phyloP scores from a whole-genome alignment of 2,113 vertebrate species.

The Acanthochromis polyacanthus region DNA sequence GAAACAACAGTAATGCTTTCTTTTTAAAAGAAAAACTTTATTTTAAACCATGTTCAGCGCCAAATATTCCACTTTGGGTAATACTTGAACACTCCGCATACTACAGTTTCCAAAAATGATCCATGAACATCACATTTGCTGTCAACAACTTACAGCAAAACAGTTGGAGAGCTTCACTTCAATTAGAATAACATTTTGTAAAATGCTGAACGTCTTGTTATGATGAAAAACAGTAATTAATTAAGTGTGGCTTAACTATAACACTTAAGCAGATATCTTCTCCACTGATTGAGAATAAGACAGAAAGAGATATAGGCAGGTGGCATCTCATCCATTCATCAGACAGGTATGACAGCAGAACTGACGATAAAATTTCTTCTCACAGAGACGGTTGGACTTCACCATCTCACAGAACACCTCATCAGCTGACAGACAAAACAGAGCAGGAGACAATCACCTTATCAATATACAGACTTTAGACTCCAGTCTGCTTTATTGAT shows the following conservation, averaged over 20 bases:
- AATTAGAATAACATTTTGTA: not conserved
- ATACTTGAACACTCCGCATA: not conserved
- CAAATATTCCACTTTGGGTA: no score
- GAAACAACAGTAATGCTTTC: no score
- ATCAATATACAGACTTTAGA: not conserved
- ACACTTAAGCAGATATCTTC: not conserved
- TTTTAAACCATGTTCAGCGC: no score
- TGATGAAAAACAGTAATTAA: not conserved
- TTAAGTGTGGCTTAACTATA: not conserved
- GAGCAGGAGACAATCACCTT: not conserved
- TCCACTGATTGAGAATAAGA: not conserved
- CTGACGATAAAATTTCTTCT: slow-evolving; percentile 92
- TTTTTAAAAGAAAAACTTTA: no score
- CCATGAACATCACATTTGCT: not conserved
- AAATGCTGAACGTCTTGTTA: not conserved
- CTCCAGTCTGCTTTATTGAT: not conserved
- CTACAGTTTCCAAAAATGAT: not conserved
- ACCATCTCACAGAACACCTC: slow-evolving; percentile 95
- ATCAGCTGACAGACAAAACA: slow-evolving; percentile 84
- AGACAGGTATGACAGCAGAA: slow-evolving; percentile 95
- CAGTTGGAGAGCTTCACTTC: not conserved
- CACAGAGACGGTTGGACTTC: slow-evolving; percentile 93
- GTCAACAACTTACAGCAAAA: not conserved
- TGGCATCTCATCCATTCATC: slow-evolving; percentile 86
- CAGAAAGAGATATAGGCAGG: not conserved